Conservation (phyloP, 2,888 invertebrate species). For the Allolobophora icterica region DNA sequence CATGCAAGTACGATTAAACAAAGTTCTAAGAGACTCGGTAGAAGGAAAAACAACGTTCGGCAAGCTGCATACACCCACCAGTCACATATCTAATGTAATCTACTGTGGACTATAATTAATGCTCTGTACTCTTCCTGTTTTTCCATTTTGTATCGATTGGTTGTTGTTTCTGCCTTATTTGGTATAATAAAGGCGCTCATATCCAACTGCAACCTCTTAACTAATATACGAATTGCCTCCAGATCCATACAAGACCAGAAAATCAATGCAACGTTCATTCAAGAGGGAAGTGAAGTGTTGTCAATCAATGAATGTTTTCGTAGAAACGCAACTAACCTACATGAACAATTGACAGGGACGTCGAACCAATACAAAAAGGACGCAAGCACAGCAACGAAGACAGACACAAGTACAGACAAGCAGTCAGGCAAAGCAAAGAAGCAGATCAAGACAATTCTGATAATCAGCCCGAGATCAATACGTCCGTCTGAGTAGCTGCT, state of each 20-base stretch:
- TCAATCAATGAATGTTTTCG: not conserved
- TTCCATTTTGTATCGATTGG: too few species aligned
- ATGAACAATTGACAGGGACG: not conserved
- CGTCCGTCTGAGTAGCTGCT: not conserved
- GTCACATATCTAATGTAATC: too few species aligned
- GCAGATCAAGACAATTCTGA: slow-evolving; percentile 5
- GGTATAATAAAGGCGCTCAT: too few species aligned
- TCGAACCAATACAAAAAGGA: not conserved
- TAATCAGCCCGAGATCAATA: slow-evolving; percentile 28
- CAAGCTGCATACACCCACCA: not conserved
- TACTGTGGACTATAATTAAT: too few species aligned
- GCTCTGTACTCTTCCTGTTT: too few species aligned
- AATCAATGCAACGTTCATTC: not conserved
- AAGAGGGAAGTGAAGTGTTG: not conserved
- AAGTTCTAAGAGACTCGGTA: not conserved
- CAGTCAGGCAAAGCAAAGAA: not conserved
- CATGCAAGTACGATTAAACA: not conserved
- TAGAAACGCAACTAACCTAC: not conserved
- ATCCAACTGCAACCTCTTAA: not conserved
- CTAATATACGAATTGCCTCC: not conserved
- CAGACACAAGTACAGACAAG: not conserved
- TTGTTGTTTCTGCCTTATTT: too few species aligned
- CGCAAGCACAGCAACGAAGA: not conserved
- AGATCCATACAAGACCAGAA: not conserved
- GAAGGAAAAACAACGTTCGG: not conserved